phyloP scores from a whole-genome alignment of 2,113 vertebrate genomes.

The Gnathonemus echidnorhynchus region DNA sequence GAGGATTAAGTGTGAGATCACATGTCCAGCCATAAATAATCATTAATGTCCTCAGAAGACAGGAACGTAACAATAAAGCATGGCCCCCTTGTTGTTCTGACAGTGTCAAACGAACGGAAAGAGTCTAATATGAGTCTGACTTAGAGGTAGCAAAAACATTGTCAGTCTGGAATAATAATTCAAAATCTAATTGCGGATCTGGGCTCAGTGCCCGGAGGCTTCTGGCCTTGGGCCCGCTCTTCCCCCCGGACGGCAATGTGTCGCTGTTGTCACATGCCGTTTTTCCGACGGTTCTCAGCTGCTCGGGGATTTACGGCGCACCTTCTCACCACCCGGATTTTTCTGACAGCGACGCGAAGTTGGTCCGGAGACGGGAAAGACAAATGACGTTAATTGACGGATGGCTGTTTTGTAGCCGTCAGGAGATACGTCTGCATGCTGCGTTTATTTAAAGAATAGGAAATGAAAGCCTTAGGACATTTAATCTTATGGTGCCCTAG shows the following conservation, averaged over 20 bases:
- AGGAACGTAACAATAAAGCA: background rate
- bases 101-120: background rate
- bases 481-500: background rate
- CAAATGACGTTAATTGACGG: background rate
- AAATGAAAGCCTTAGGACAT: background rate
- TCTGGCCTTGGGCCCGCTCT: background rate
- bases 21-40: background rate
- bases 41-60: background rate
- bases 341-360: background rate
- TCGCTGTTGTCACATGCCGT: background rate
- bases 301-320: background rate
- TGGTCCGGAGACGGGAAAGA: background rate
- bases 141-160: background rate
- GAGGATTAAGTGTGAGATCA: background rate
- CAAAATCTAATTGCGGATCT: constrained; percentile 21
- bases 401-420: background rate
- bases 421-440: background rate
- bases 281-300: background rate
- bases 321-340: background rate
- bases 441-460: background rate
- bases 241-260: background rate
- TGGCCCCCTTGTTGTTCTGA: background rate
- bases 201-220: constrained; percentile 3
- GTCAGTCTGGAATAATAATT: constrained; percentile 12
- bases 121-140: background rate